Evolutionary conservation across 2,888 invertebrate species (phyloP).

Genomic region (Drosophila mulleri): DNA sequence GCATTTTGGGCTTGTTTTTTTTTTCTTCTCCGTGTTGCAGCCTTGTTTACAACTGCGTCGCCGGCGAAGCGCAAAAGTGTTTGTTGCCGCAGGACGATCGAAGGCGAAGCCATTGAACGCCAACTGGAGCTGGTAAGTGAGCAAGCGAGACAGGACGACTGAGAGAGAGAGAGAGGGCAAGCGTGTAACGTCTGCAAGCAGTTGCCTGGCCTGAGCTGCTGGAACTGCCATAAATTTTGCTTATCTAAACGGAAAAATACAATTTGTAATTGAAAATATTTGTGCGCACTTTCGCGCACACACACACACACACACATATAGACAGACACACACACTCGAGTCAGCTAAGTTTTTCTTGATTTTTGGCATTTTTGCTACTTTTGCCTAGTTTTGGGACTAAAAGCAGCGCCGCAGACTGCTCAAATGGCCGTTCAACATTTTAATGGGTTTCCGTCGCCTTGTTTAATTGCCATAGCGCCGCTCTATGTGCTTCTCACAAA

Average conservation of each 20-base stretch:
- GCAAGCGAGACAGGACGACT: not conserved
- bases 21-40: conserved; percentile 30
- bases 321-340: conserved; percentile 21
- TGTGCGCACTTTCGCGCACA: conserved; percentile 51
- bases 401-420: conserved; percentile 10
- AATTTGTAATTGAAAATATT: conserved; percentile 80
- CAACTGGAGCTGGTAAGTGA: too few species aligned
- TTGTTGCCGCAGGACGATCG: conserved; percentile 72
- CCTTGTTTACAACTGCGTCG: conserved; percentile 76
- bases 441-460: conserved; percentile 61
- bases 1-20: not conserved
- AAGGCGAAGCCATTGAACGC: conserved; percentile 27
- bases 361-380: conserved; percentile 17
- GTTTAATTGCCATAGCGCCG: conserved; percentile 48
- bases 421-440: conserved; percentile 50
- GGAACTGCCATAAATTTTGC: conserved; percentile 77
- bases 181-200: too few species aligned
- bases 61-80: conserved; percentile 77
- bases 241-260: conserved; percentile 80
- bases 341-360: conserved; percentile 49
- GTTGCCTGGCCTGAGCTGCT: conserved; percentile 23
- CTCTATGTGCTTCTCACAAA: conserved; percentile 9
- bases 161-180: too few species aligned
- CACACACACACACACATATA: conserved; percentile 11
- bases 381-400: conserved; percentile 26